Conservation (phyloP, 2,888 invertebrate genomes). For the Sinohyriopsis cumingii region DNA sequence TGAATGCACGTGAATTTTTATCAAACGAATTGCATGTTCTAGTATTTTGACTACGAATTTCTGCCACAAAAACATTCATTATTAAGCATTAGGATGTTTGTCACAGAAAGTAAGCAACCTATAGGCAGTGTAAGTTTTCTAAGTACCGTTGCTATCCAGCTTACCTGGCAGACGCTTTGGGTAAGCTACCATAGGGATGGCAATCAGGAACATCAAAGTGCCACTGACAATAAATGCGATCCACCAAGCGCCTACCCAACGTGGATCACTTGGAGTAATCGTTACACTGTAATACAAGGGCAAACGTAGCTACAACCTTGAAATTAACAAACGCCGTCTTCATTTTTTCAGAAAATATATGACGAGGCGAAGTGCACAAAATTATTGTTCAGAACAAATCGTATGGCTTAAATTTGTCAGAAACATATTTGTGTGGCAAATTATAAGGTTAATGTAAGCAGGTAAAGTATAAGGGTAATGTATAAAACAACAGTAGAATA, state of each 20-base stretch:
- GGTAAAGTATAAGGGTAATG: too few species aligned
- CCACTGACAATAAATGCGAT: constrained; percentile 45
- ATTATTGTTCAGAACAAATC: not conserved
- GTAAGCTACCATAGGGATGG: constrained; percentile 40
- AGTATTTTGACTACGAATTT: not conserved
- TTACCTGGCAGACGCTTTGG: constrained; percentile 46
- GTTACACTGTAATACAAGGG: constrained; percentile 19
- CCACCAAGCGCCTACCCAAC: constrained; percentile 57
- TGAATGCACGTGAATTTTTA: too few species aligned
- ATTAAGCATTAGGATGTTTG: too few species aligned
- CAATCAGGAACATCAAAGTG: constrained; percentile 35
- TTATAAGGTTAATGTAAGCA: not conserved
- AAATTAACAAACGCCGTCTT: too few species aligned
- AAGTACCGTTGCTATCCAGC: not conserved
- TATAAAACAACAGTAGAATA: too few species aligned
- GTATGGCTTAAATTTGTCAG: not conserved
- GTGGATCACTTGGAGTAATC: constrained; percentile 42
- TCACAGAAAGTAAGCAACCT: too few species aligned
- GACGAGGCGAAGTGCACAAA: not conserved
- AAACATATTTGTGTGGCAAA: not conserved
- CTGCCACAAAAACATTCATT: not conserved
- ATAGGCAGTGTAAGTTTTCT: too few species aligned
- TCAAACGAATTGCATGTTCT: not conserved
- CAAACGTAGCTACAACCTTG: too few species aligned
- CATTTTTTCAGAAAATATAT: not conserved